These are phyloP conservation scores for Megalonaias nervosa DNA, from an alignment of 1,140 invertebrate species.

Conservation along the genomic window DNA sequence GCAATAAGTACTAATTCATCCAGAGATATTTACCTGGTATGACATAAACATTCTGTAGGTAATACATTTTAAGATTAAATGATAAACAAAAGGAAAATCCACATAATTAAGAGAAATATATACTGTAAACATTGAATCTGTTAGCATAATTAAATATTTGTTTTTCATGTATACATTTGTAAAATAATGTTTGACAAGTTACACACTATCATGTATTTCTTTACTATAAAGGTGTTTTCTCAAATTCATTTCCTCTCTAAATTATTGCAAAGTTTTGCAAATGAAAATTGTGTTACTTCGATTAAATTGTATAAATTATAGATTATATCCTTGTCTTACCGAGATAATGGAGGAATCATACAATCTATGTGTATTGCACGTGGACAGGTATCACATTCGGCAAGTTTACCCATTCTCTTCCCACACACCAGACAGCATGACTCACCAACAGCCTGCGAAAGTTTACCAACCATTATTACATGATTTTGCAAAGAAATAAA, in stretches of 20 bases:
- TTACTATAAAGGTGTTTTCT: not conserved
- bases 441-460: conserved; percentile 69
- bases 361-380: conserved; percentile 94
- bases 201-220: not conserved
- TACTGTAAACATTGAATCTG: too few relatives aligned
- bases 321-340: conserved; percentile 23
- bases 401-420: conserved; percentile 79
- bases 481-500: too few relatives aligned
- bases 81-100: too few relatives aligned
- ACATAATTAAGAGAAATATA: too few relatives aligned
- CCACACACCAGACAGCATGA: conserved; percentile 86
- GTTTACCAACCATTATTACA: not conserved
- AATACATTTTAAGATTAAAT: too few relatives aligned
- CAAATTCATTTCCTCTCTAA: not conserved
- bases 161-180: too few relatives aligned
- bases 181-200: not conserved
- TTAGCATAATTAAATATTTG: too few relatives aligned
- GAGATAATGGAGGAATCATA: conserved; percentile 85
- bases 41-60: too few relatives aligned
- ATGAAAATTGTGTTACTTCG: not conserved
- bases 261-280: not conserved
- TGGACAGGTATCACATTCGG: conserved; percentile 90
- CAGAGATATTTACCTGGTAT: too few relatives aligned
- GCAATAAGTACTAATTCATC: too few relatives aligned
- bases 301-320: not conserved